Conservation (phyloP, 2,113 vertebrate species). For the Anolis sagrei region DNA sequence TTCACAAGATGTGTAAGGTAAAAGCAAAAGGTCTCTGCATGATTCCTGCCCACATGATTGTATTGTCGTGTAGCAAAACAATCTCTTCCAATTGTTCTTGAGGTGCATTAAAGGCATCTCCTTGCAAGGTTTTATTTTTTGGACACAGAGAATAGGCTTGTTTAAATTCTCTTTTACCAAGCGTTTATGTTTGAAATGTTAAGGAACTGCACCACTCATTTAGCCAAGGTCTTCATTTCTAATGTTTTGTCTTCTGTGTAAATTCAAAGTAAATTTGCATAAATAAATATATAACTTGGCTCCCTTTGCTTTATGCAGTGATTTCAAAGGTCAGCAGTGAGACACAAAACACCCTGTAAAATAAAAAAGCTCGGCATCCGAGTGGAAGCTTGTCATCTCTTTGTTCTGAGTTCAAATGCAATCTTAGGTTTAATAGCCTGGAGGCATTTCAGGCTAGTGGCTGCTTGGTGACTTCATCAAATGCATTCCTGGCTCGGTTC, state of each 20-base stretch:
- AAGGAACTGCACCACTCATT: slow-evolving; percentile 12
- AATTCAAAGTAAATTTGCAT: background rate
- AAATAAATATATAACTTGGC: background rate
- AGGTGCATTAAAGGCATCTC: slow-evolving; percentile 40
- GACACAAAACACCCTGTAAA: background rate
- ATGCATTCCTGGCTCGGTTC: background rate
- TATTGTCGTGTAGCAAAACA: slow-evolving; percentile 46
- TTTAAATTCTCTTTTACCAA: slow-evolving; percentile 43
- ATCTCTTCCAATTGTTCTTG: slow-evolving; percentile 43
- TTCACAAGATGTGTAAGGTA: slow-evolving; percentile 31
- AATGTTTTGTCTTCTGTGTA: background rate
- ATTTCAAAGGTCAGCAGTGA: background rate
- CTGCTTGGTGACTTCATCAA: background rate
- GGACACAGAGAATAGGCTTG: background rate
- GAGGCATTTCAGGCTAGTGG: slow-evolving; percentile 16
- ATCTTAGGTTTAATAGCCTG: background rate
- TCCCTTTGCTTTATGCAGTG: slow-evolving; percentile 27
- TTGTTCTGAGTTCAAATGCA: slow-evolving; percentile 3
- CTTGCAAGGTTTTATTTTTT: slow-evolving; percentile 17
- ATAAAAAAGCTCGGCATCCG: background rate
- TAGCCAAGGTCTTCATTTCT: background rate
- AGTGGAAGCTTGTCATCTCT: background rate
- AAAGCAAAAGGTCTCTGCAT: slow-evolving; percentile 22
- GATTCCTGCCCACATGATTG: slow-evolving; percentile 34
- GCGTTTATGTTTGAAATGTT: slow-evolving; percentile 29